phyloP scores from a whole-genome alignment of 2,888 invertebrate genomes.

The Agrochola circellaris region DNA sequence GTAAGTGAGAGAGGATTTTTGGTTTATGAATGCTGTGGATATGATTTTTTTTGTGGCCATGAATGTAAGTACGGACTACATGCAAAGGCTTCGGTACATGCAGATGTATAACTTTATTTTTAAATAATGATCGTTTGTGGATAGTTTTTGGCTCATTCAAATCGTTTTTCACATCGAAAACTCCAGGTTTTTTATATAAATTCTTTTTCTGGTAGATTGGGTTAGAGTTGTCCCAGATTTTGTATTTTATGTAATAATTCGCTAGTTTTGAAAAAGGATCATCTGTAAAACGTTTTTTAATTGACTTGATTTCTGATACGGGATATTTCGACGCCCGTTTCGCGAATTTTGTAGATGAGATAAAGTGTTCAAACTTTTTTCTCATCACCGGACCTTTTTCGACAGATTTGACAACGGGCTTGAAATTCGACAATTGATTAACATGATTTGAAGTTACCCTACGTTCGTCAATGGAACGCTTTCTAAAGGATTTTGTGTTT shows the following conservation, averaged over 20 bases:
- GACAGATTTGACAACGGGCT: conserved; percentile 58
- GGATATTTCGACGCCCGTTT: conserved; percentile 9
- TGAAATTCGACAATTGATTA: conserved; percentile 21
- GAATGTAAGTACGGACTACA: conserved; percentile 61
- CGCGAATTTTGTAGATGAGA: neutral
- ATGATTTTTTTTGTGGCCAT: neutral
- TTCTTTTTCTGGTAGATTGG: conserved; percentile 44
- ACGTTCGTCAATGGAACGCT: conserved; percentile 50
- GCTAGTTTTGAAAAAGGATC: conserved; percentile 74
- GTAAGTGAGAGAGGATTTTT: conserved; percentile 67
- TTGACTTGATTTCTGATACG: conserved; percentile 46
- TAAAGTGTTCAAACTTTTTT: conserved; percentile 41
- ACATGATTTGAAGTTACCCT: conserved; percentile 28
- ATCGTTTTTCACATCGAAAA: conserved; percentile 73
- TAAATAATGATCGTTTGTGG: conserved; percentile 68
- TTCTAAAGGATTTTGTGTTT: conserved; percentile 65
- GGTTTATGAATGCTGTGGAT: conserved; percentile 59
- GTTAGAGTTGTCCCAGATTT: conserved; percentile 79
- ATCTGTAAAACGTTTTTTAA: conserved; percentile 74
- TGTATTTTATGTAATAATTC: conserved; percentile 82
- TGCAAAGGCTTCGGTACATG: conserved; percentile 69
- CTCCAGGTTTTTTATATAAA: conserved; percentile 34
- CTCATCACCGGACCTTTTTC: conserved; percentile 2
- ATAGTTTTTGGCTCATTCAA: conserved; percentile 53
- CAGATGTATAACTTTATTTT: conserved; percentile 56